A percentile compares a stretch with the other conserved stretches of the same genome.
Evolutionary conservation across 2,797 vertebrate species (phyloP).

Genomic region (Neosalanx taihuensis): DNA sequence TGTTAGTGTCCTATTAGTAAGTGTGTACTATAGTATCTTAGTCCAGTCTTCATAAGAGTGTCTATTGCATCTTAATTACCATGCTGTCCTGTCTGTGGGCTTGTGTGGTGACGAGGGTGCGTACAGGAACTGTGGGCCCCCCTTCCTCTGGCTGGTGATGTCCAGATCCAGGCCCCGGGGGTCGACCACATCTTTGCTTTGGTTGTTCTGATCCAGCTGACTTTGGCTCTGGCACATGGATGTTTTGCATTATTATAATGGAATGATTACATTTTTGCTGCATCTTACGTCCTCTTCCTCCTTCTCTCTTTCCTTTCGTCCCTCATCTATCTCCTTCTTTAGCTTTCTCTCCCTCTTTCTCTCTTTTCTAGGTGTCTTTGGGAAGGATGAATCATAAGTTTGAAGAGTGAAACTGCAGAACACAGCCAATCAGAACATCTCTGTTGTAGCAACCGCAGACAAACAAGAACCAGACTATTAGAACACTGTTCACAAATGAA

Average conservation of each 20-base stretch:
- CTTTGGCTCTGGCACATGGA: background rate
- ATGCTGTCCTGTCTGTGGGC: slow-evolving; percentile 48
- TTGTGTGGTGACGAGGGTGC: slow-evolving; percentile 66
- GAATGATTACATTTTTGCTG: background rate
- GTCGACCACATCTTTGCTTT: slow-evolving; percentile 38
- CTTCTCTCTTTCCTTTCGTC: background rate
- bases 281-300: background rate
- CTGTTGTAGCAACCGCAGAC: background rate
- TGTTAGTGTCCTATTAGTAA: too few relatives aligned
- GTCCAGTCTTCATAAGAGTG: background rate
- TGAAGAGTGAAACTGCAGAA: background rate
- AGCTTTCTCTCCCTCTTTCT: background rate
- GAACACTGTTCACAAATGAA: background rate
- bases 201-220: background rate
- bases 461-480: background rate
- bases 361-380: background rate
- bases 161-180: slow-evolving; percentile 10
- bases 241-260: background rate
- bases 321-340: background rate
- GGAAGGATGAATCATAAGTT: background rate
- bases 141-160: slow-evolving; percentile 7
- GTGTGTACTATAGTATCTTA: too few relatives aligned
- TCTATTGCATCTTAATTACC: slow-evolving; percentile 68
- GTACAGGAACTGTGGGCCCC: slow-evolving; percentile 47
- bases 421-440: background rate